phyloP scores from a whole-genome alignment of 2,888 invertebrate species.

The Ophion ventricosus region DNA sequence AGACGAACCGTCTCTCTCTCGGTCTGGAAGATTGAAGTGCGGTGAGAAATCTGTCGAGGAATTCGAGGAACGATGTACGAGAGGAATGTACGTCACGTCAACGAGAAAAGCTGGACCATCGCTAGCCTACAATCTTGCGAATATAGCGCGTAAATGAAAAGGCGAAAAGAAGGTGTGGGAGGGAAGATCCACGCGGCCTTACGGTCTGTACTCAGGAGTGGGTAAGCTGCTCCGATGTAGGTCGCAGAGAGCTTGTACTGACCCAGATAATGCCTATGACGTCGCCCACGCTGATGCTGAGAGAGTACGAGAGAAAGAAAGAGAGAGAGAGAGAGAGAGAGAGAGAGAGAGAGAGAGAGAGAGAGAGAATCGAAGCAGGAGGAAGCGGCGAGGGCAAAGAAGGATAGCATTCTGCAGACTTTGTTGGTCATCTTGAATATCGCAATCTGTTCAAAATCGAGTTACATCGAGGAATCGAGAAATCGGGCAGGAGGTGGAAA shows the following conservation, averaged over 20 bases:
- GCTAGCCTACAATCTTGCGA: slow-evolving; percentile 16
- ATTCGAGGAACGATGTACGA: slow-evolving; percentile 62
- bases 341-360: not conserved
- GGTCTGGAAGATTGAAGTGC: not conserved
- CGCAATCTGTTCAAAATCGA: slow-evolving; percentile 11
- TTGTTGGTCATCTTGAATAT: slow-evolving; percentile 13
- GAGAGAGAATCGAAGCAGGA: not conserved
- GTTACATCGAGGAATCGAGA: not conserved
- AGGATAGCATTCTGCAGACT: not conserved
- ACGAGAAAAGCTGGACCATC: slow-evolving; percentile 2
- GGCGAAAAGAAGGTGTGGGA: not conserved
- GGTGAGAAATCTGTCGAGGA: slow-evolving; percentile 21
- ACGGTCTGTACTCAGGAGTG: slow-evolving; percentile 64
- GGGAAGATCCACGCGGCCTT: slow-evolving; percentile 68
- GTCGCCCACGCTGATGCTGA: slow-evolving; percentile 67
- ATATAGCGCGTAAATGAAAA: slow-evolving; percentile 8
- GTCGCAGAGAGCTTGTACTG: slow-evolving; percentile 76
- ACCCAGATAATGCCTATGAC: slow-evolving; percentile 80
- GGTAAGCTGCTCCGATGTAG: slow-evolving; percentile 71
- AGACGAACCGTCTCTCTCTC: not conserved
- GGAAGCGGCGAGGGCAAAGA: not conserved
- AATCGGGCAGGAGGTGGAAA: not conserved
- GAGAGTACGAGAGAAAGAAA: not conserved
- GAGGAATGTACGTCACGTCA: slow-evolving; percentile 43
- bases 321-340: not conserved